These are phyloP conservation scores for Acleris emargana DNA, from an alignment of 2,888 invertebrate species.

Conservation along the genomic window DNA sequence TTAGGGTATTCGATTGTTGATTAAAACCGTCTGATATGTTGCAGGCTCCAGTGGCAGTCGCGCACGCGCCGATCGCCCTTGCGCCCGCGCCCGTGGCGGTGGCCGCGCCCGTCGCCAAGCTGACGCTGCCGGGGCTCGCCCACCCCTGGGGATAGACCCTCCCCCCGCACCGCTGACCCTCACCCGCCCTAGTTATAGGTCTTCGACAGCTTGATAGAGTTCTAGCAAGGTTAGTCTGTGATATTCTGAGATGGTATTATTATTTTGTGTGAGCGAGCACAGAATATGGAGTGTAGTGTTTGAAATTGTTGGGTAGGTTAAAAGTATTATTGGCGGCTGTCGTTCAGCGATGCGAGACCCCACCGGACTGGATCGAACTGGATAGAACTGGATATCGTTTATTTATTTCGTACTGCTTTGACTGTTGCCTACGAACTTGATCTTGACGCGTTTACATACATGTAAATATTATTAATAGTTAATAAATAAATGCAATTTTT, in stretches of 20 bases:
- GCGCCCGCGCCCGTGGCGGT: constrained; percentile 68
- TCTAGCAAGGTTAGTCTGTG: constrained; percentile 36
- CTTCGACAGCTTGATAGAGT: constrained; percentile 14
- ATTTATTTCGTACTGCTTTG: constrained; percentile 76
- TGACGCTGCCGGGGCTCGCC: constrained; percentile 54
- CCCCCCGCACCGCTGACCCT: constrained; percentile 51
- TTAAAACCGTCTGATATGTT: constrained; percentile 9
- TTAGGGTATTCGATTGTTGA: neutral
- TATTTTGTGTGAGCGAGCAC: constrained; percentile 37
- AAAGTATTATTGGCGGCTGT: constrained; percentile 40
- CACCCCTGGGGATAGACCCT: constrained; percentile 71
- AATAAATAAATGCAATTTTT: constrained; percentile 76
- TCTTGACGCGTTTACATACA: constrained; percentile 79
- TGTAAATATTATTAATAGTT: constrained; percentile 76
- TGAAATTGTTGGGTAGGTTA: constrained; percentile 19
- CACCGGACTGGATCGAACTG: constrained; percentile 54
- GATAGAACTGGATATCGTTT: constrained; percentile 55
- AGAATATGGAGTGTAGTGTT: constrained; percentile 24
- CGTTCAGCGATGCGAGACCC: constrained; percentile 54
- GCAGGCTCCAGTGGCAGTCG: constrained; percentile 55
- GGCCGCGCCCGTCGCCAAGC: constrained; percentile 64
- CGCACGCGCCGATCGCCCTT: constrained; percentile 56
- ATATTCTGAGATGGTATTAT: constrained; percentile 23
- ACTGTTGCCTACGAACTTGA: constrained; percentile 81
- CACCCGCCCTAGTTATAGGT: constrained; percentile 32